Base-by-base conservation (phyloP, 2,888 invertebrate genomes). In the Eupithecia vulgata region DNA sequence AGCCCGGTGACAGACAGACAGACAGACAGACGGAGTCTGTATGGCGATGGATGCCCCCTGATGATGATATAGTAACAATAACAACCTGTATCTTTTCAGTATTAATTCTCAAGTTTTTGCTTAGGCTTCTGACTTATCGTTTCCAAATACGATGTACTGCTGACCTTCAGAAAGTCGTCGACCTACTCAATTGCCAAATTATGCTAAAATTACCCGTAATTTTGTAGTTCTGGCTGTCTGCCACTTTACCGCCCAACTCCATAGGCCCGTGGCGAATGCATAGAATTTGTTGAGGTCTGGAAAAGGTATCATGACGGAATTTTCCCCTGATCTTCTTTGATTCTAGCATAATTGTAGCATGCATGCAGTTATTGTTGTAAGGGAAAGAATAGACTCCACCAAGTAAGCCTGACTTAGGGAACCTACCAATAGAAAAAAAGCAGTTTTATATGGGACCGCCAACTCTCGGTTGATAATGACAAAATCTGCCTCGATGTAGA, bases 81-180 rank as follows among this genome's bases (percentile, higher is more conserved):
- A n/a, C n/a, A n/a, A n/a, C n/a, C 40, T 2, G 12, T 40, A 42
- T 42, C 13, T 5, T 15, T 15, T 42, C 5, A 42, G 42, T 45
- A n/a, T 45, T 17, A 45, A 45, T 45, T 45, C 17, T 48, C 8
- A 37, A n/a, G 10, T 10, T n/a, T 21, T 21, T 21, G 10, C 37
- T 40, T 21, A n/a, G 25, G 0, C 12, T 12, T 65, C 40, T 21
- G 37, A 37, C 12, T 62, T 6, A n/a, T 62, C 37, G 65, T 42
- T 40, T 64, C 12, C 21, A 42, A 52, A 61, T 30, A 6, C 65
- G 6, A 37, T 66, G 35, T 15, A 12, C 15, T 61, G 72, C 15
- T 61, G 72, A 79, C 80, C 79, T 80, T 81, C 70, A 76, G 35
- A 81, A 82, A 70, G 82, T 79, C 77, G 72, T 75, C 80, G 80